Base-by-base conservation (phyloP, 1,140 invertebrate species). In the Steinernema feltiae region DNA sequence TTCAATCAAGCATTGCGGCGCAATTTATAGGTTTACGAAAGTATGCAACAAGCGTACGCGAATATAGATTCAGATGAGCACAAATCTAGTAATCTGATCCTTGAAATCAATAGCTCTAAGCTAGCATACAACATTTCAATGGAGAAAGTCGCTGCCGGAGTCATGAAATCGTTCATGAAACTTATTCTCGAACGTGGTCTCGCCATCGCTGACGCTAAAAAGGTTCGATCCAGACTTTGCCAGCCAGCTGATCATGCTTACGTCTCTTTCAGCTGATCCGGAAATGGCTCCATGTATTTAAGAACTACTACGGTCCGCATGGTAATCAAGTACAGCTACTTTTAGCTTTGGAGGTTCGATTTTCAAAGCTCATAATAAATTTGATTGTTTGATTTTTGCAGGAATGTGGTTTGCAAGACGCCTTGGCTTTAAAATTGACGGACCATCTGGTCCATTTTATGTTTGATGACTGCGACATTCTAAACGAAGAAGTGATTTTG, bases 61-160 rank as follows among this genome's bases (percentile, higher is more conserved):
- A 63, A 63, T 21, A 63, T 63, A 21, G 24, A 15, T 27, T 63
- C 53, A 3, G 53, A 12, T 3, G 53, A 63, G 24, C 53, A 63
- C 24, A 32, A 48, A 69, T 70, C 71, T 71, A 31, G 70, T 27
- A 82, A 82, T 32, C 72, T 80, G 24, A 80, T 80, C 48, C 32
- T 80, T 32, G 79, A 80, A 35, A 80, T 80, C 21, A 80, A 82
- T 31, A 82, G 81, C 1, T 80, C 79, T 18, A 81, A 80, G 41
- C 27, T 80, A 0, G 79, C 79, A 0, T 82, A 82, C 35, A 80
- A 80, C 48, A 82, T 80, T 12, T 29, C 79, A 0, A 69, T 79
- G 80, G 79, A 80, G 17, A 72, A 80, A 1, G 71, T 80, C 1
- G 74, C 80, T 0, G 79, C 73, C 29, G 70, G 81, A 31, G 71